Evolutionary conservation across 2,888 invertebrate genomes (phyloP).

Genomic region (Acheta domesticus): DNA sequence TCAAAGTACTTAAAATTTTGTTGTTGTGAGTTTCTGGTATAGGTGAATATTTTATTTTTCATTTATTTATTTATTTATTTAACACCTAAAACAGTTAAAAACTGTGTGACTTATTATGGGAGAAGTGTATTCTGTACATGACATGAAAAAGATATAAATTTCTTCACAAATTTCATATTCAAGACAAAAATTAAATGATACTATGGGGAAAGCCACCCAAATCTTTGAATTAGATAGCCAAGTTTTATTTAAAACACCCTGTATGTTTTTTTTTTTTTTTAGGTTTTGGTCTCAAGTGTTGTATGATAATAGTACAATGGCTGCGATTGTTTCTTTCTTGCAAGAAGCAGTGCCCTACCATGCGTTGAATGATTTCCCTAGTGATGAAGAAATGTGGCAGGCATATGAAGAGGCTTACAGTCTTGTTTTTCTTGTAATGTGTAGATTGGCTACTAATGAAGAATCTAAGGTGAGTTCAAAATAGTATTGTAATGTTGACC

Average conservation of each 20-base stretch:
- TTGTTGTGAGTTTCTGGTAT: too few relatives aligned
- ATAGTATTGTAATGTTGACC: background rate
- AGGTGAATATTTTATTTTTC: too few relatives aligned
- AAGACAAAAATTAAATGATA: too few relatives aligned
- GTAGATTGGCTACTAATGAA: conserved; percentile 73
- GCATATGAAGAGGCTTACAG: conserved; percentile 57
- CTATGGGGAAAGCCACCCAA: too few relatives aligned
- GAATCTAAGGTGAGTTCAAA: conserved; percentile 62
- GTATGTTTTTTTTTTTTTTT: conserved; percentile 35
- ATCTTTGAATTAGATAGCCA: too few relatives aligned
- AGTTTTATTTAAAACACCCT: background rate
- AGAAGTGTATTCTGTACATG: too few relatives aligned
- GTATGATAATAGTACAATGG: conserved; percentile 61
- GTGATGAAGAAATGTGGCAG: conserved; percentile 50
- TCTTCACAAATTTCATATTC: too few relatives aligned
- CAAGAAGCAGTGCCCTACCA: conserved; percentile 71
- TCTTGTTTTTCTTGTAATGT: conserved; percentile 65
- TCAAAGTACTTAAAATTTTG: too few relatives aligned
- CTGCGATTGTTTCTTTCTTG: conserved; percentile 66
- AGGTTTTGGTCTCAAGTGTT: conserved; percentile 73
- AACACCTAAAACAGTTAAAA: too few relatives aligned
- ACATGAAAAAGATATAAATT: too few relatives aligned
- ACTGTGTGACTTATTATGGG: too few relatives aligned
- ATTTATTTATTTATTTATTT: too few relatives aligned
- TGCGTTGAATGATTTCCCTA: conserved; percentile 49